Evolutionary conservation across 2,113 vertebrate genomes (phyloP).

Genomic region (Dendropsophus ebraccatus): DNA sequence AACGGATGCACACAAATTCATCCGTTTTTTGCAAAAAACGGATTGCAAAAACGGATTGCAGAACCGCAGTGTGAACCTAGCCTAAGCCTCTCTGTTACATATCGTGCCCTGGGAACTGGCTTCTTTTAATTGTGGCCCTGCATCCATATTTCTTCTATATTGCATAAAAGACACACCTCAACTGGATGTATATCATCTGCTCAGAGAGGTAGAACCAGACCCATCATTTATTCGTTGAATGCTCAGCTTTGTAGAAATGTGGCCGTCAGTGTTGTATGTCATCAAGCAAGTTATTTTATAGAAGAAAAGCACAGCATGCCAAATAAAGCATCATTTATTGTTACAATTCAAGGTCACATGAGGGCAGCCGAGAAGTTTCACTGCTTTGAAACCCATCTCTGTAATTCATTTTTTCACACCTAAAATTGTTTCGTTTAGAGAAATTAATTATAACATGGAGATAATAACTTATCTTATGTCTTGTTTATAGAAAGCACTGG

Average conservation of each 20-base stretch:
- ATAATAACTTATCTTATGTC: neutral
- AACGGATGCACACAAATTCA: no score
- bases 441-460: conserved; percentile 7
- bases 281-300: conserved; percentile 32
- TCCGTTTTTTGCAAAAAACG: no score
- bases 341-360: conserved; percentile 8
- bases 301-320: neutral
- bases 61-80: no score
- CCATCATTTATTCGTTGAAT: conserved; percentile 13
- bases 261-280: conserved; percentile 3
- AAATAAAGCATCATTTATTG: conserved; percentile 22
- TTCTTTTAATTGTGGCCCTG: neutral
- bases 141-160: neutral
- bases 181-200: neutral
- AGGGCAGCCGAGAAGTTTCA: neutral
- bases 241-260: neutral
- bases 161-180: neutral
- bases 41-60: no score
- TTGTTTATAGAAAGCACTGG: neutral
- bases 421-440: neutral
- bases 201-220: neutral
- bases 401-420: conserved; percentile 13
- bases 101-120: neutral
- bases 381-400: conserved; percentile 2
- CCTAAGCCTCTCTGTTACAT: neutral